Evolutionary conservation across 2,113 vertebrate species (phyloP), one percentile per base, ranked within the genome.

Genomic region (Sporophila hypoxantha): DNA sequence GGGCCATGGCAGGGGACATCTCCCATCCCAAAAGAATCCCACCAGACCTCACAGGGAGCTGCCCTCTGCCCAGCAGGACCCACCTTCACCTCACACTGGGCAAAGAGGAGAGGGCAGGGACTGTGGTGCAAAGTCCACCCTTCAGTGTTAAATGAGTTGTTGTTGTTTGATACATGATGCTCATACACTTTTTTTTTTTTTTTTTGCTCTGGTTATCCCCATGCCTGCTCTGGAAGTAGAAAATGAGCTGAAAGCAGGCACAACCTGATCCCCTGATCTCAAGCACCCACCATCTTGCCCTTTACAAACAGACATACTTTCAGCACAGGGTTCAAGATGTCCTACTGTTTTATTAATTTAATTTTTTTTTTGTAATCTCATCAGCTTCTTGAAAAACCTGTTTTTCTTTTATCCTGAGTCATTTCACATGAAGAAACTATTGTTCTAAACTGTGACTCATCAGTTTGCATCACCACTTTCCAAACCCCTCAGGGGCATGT

Each of bases 381-480:
- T 65, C 75, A 32, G 46, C 66, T 71, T 46, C 87, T 88, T 62
- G 92, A 79, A 76, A 93, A 93, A 90, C 84, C 88, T 85, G 93
- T 79, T 92, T 87, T 78, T 27, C 92, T 93, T 91, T 90, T 81
- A 66, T 86, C 88, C 64, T 78, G 62, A 92, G 59, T 86, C 77
- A 88, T 55, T 90, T 79, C 6, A 3, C 70, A 67, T 11, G 86
- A 88, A 90, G 86, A 84, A 84, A 62, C 81, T 32, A 92, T 90
- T 92, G 94, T 93, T 94, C 82, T 76, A 39, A 82, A 73, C 26
- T 12, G 55, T 93, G 90, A 95, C 78, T 95, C 90, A 91, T 42
- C 62, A 65, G 15, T 78, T 84, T 88, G 88, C 93, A 92, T 86
- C 83, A 90, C 42, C 81, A 7, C 52, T 57, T 85, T 19, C 84